Conservation (phyloP, 2,797 vertebrate species). For the Pangasius sanitwongsei region DNA sequence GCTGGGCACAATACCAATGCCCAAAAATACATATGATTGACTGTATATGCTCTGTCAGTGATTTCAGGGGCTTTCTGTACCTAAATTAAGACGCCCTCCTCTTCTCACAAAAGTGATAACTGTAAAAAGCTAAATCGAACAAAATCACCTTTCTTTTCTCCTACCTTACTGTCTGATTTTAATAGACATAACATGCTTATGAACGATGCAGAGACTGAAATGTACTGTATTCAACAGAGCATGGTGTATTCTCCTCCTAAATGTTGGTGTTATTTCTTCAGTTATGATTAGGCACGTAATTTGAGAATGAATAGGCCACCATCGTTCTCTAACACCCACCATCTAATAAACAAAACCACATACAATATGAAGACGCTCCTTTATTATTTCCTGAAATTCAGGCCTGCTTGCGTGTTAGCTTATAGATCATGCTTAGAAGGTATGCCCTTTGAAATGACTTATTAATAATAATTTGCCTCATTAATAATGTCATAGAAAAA, state of each 20-base stretch:
- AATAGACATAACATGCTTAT: not conserved
- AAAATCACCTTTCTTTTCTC: not conserved
- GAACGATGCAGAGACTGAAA: not conserved
- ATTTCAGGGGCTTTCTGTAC: conserved; percentile 57
- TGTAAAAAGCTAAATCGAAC: not conserved
- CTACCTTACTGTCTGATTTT: not conserved
- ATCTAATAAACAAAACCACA: not conserved
- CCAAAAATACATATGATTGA: not conserved
- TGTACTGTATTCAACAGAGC: not conserved
- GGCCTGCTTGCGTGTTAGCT: not conserved
- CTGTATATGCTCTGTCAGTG: conserved; percentile 7
- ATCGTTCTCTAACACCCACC: not conserved
- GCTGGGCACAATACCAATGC: not conserved
- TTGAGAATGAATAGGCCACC: not conserved
- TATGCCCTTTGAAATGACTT: not conserved
- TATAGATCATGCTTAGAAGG: not conserved
- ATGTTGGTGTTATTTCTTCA: not conserved
- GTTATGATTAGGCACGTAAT: not conserved
- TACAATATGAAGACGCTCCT: not conserved
- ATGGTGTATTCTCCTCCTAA: not conserved
- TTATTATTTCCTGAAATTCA: not conserved
- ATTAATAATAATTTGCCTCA: not conserved
- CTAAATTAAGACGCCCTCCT: conserved; percentile 27
- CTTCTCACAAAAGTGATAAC: conserved; percentile 42
- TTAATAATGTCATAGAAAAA: not conserved